Evolutionary conservation across 2,888 invertebrate species (phyloP), one percentile per base, ranked within the genome.

Genomic region (Eupeodes latifasciatus): DNA sequence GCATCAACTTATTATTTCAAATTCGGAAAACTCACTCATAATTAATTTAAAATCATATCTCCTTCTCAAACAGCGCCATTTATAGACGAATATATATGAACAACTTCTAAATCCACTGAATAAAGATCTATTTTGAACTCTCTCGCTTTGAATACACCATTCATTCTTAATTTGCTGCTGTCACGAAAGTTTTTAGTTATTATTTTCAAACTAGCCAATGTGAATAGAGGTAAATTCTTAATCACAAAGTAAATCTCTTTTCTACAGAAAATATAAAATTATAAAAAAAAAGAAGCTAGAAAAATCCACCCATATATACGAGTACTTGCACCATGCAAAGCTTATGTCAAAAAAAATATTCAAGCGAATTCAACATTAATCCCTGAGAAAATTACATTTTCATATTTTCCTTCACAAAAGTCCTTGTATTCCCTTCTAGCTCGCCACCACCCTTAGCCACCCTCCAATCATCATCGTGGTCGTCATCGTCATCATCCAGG

Each of bases 321-420:
- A n/a, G n/a, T n/a, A 57, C 66, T 51, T 10, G 40, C 62, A 14
- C 66, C 27, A 27, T 27, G 27, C 27, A 66, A 19, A 69, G 34
- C 55, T 62, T 53, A 67, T 83, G 66, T 66, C 69, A 85, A 55
- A 40, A 40, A 40, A 69, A 75, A 49, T 69, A 61, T 67, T 81
- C 67, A 74, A 78, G 66, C 74, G 3, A 51, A 71, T 75, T 82
- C 61, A 34, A 71, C 78, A 69, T 74, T 86, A 79, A 82, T 86
- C 79, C 75, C 27, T 67, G 16, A 19, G 75, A 86, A 86, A 86
- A 86, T 82, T 81, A 86, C 85, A 72, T 81, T 85, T 78, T 78
- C 72, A 77, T 72, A 81, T 67, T 81, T 78, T 81, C 16, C 47
- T 51, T 66, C 62, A 69, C 27, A 66, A 34, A 66, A 34, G 40